These are phyloP conservation scores for Diuraphis noxia DNA, from an alignment of 1,140 invertebrate genomes.

Conservation along the genomic window DNA sequence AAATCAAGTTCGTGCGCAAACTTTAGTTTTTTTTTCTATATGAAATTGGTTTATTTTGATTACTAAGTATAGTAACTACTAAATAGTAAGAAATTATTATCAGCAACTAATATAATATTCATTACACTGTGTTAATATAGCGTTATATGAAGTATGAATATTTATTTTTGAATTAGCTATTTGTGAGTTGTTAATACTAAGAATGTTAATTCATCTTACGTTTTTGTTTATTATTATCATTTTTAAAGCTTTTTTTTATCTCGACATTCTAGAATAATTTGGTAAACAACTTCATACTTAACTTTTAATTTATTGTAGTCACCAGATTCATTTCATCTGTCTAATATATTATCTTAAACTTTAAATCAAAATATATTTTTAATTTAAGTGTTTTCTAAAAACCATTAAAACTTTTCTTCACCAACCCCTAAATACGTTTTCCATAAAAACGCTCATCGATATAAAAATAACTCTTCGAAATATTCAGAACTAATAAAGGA, in stretches of 20 bases:
- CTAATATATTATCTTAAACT: background rate
- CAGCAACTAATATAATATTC: background rate
- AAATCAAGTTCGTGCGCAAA: background rate
- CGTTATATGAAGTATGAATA: too few relatives aligned
- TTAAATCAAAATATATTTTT: background rate
- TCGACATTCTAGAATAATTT: background rate
- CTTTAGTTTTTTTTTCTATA: background rate
- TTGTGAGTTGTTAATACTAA: background rate
- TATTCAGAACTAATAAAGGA: background rate
- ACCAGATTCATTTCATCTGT: background rate
- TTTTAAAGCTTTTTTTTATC: background rate
- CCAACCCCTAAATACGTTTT: background rate
- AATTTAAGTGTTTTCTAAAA: background rate
- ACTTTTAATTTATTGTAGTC: background rate
- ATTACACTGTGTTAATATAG: background rate
- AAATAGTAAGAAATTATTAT: background rate
- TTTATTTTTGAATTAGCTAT: too few relatives aligned
- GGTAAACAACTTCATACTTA: background rate
- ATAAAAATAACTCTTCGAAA: background rate
- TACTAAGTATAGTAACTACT: background rate
- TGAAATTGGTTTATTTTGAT: background rate
- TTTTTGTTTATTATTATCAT: background rate
- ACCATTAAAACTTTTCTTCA: background rate
- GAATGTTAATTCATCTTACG: background rate
- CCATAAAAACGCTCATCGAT: background rate